Conservation (phyloP, 2,113 vertebrate genomes). For the Sigmodon hispidus region DNA sequence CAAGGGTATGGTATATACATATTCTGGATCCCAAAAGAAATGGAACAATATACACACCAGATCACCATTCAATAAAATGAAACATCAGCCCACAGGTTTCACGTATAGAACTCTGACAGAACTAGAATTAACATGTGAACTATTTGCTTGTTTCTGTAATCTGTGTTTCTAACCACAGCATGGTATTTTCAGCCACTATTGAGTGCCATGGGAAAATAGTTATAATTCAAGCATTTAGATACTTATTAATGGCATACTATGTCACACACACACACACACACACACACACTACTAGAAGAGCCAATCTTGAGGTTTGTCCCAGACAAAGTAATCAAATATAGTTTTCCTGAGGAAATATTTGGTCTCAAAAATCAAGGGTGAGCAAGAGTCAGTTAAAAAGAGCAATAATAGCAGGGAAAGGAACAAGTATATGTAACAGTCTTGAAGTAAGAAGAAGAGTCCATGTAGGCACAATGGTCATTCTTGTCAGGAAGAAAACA, state of each 20-base stretch:
- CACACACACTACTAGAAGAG: neutral
- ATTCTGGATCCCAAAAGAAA: neutral
- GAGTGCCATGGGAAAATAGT: conserved; percentile 8
- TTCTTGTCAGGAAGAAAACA: neutral
- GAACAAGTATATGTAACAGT: neutral
- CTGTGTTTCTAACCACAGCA: neutral
- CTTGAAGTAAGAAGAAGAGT: neutral
- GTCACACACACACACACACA: neutral
- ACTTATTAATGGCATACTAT: conserved; percentile 3
- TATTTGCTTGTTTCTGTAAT: neutral
- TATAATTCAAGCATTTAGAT: neutral
- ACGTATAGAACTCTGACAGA: neutral
- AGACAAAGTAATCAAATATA: conserved; percentile 18
- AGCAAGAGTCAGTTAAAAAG: conserved; percentile 6
- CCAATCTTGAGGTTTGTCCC: neutral
- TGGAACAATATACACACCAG: neutral
- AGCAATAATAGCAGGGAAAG: neutral
- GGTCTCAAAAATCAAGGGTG: neutral
- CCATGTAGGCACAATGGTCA: neutral
- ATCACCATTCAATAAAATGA: conserved; percentile 16
- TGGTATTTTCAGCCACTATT: neutral
- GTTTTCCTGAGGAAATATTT: conserved; percentile 5
- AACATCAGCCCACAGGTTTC: neutral
- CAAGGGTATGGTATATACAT: neutral
- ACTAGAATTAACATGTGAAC: neutral